Base-by-base conservation (phyloP, 2,888 invertebrate species). In the Tachystola acroxantha region DNA sequence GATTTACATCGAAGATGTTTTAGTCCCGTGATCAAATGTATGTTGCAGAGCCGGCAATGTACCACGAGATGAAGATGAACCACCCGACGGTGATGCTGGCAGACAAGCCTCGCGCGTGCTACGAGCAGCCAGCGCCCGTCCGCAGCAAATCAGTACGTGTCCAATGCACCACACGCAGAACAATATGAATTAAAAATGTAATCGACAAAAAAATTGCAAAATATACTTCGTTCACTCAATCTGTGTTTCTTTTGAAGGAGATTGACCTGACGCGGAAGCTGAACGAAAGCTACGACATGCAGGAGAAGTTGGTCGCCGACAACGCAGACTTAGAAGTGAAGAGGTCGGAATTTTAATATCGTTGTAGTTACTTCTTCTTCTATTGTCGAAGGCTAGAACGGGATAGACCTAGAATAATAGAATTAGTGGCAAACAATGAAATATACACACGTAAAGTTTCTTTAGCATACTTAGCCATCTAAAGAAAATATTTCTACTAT, bases 311-410 rank as follows among this genome's bases (percentile, higher is more conserved):
- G 34, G 91, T 89, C 0, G 86, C 89, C 4, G 92, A 92, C 67
- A 92, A 92, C 66, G 91, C 90, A 9, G 88, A 90, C 53, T 73
- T 92, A 50, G 92, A 92, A 76, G 89, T 89, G 34, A 91, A 89
- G 64, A 90, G 91, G 90, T 92, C 38, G 52, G 22, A n/a, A n/a
- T n/a, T n/a, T n/a, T n/a, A n/a, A n/a, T n/a, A n/a, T n/a, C n/a
- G 13, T n/a, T 11, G n/a, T n/a, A n/a, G n/a, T 9, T 32, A 11
- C 22, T 22, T 7, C 19, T 28, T 7, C 9, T 27, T 27, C n/a
- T 10, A 7, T 27, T 1, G 10, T 27, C 25, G 25, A 7, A n/a
- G 10, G 3, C n/a, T 25, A 7, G 3, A 25, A 26, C n/a, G n/a
- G n/a, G n/a, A n/a, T n/a, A n/a, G n/a, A n/a, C n/a, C n/a, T n/a